A percentile compares a stretch with the other conserved stretches of the same genome.
These are phyloP conservation scores for Chalcosyrphus nemorum DNA, from an alignment of 2,888 invertebrate species.

Conservation along the genomic window DNA sequence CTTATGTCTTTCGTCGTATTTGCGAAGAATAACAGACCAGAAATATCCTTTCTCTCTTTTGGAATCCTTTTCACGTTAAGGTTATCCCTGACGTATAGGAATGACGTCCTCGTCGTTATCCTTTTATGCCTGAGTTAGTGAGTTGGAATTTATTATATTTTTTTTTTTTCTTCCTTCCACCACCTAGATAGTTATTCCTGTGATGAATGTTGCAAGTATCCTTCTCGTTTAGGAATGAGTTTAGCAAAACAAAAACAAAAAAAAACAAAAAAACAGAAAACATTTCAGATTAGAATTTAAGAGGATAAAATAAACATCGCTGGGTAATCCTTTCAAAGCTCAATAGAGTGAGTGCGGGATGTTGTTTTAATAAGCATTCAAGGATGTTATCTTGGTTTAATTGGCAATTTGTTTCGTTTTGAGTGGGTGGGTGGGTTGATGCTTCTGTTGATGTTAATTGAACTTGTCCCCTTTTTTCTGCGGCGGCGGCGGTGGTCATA, in stretches of 20 bases:
- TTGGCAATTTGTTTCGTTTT: slow-evolving; percentile 55
- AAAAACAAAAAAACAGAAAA: too few species aligned
- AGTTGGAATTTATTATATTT: slow-evolving; percentile 54
- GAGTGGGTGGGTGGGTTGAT: slow-evolving; percentile 2
- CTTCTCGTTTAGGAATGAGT: neutral
- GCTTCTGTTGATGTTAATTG: slow-evolving; percentile 30
- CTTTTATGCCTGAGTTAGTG: slow-evolving; percentile 55
- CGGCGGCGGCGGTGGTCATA: too few species aligned
- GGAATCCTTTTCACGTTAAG: slow-evolving; percentile 59
- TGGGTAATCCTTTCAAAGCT: slow-evolving; percentile 60
- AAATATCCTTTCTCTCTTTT: slow-evolving; percentile 12
- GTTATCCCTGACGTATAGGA: slow-evolving; percentile 51
- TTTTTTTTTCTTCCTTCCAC: neutral
- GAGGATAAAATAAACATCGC: slow-evolving; percentile 66
- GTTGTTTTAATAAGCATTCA: slow-evolving; percentile 69
- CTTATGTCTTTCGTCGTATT: slow-evolving; percentile 66
- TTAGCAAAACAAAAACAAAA: too few species aligned
- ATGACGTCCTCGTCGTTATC: slow-evolving; percentile 46
- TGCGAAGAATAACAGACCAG: slow-evolving; percentile 57
- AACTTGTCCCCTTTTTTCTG: slow-evolving; percentile 20
- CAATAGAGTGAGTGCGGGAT: slow-evolving; percentile 20
- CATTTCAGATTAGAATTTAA: slow-evolving; percentile 65
- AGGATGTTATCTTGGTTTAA: slow-evolving; percentile 66
- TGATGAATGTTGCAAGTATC: slow-evolving; percentile 36
- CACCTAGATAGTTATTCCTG: slow-evolving; percentile 27